Conservation (phyloP, 2,797 vertebrate genomes). For the Synanceia verrucosa region DNA sequence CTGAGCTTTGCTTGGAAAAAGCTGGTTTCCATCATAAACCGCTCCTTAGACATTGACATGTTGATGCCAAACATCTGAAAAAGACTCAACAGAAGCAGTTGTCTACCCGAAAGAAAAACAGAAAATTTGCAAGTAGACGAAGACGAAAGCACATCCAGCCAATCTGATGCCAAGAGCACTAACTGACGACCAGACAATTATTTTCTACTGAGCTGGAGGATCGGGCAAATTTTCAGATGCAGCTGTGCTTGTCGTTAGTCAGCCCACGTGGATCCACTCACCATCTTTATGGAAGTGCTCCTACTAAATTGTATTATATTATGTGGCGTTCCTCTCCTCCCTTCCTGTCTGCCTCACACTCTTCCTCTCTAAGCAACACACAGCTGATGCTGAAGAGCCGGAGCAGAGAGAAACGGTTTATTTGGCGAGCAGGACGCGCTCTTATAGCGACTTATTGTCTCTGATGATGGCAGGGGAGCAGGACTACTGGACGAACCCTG, state of each 20-base stretch:
- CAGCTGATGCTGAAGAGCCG: slow-evolving; percentile 7
- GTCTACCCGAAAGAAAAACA: slow-evolving; percentile 43
- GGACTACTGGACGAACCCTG: not conserved
- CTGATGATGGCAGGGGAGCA: not conserved
- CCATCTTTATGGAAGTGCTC: slow-evolving; percentile 58
- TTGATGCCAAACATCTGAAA: slow-evolving; percentile 30
- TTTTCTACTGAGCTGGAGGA: slow-evolving; percentile 43
- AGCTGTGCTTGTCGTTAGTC: slow-evolving; percentile 57
- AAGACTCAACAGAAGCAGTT: slow-evolving; percentile 29
- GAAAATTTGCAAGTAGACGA: slow-evolving; percentile 15
- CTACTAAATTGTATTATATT: slow-evolving; percentile 59
- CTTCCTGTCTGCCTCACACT: slow-evolving; percentile 23
- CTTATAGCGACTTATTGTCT: not conserved
- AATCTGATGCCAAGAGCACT: slow-evolving; percentile 4
- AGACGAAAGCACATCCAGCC: slow-evolving; percentile 12
- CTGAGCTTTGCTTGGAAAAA: slow-evolving; percentile 11
- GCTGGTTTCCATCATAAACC: slow-evolving; percentile 32
- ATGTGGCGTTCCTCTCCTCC: slow-evolving; percentile 33
- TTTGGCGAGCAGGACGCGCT: slow-evolving; percentile 7
- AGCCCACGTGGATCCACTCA: slow-evolving; percentile 60
- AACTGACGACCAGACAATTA: slow-evolving; percentile 33
- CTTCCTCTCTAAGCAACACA: slow-evolving; percentile 9
- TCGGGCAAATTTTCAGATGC: slow-evolving; percentile 46
- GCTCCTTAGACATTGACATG: slow-evolving; percentile 14
- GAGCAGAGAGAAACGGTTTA: slow-evolving; percentile 19